Evolutionary conservation across 1,140 invertebrate species (phyloP).

Genomic region (Akabosia matsudoensis): DNA sequence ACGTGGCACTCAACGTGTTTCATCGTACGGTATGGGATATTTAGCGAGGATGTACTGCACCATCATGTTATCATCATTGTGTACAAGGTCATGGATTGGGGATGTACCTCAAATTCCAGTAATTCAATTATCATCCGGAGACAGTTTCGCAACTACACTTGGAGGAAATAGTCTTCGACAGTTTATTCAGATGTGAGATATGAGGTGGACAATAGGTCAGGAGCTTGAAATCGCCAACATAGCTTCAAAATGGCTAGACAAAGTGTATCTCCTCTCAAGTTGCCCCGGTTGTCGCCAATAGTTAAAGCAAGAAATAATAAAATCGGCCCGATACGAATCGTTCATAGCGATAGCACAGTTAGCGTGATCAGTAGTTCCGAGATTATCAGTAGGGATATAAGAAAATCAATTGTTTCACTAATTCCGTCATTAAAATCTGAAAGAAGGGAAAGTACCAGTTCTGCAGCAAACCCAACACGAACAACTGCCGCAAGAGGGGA

Average conservation of each 20-base stretch:
- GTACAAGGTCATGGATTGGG: too few species aligned
- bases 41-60: too few species aligned
- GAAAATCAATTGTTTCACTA: background rate
- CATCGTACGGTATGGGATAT: too few species aligned
- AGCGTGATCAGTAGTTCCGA: background rate
- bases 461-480: background rate
- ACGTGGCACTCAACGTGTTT: too few species aligned
- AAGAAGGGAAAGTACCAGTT: background rate
- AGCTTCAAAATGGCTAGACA: background rate
- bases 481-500: background rate
- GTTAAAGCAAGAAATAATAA: background rate
- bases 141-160: background rate
- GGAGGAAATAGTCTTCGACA: background rate
- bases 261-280: background rate
- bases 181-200: background rate
- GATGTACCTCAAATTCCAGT: too few species aligned
- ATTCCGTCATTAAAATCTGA: too few species aligned
- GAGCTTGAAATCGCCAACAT: too few species aligned
- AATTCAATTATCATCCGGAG: background rate
- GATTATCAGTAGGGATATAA: background rate
- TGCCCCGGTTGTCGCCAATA: background rate
- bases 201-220: too few species aligned
- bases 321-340: background rate
- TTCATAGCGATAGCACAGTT: constrained; percentile 1
- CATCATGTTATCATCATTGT: too few species aligned